Evolutionary conservation across 2,888 invertebrate genomes (phyloP).

Genomic region (Chrysina gloriosa): DNA sequence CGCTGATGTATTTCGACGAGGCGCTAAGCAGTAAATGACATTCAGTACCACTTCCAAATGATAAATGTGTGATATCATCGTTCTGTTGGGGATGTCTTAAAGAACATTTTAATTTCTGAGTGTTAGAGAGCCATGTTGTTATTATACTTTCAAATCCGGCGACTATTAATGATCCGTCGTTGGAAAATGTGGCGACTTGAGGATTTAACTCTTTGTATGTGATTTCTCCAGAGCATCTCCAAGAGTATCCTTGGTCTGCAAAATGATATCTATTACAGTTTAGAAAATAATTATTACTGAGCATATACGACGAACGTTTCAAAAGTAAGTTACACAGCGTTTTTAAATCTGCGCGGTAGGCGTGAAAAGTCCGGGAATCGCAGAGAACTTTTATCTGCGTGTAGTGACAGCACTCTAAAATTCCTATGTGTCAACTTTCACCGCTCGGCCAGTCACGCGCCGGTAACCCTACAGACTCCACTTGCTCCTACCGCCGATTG

Average conservation of each 20-base stretch:
- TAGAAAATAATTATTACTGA: too few species aligned
- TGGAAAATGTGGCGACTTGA: conserved; percentile 73
- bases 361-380: too few species aligned
- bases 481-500: too few species aligned
- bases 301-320: too few species aligned
- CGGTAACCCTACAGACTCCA: too few species aligned
- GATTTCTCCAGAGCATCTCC: conserved; percentile 75
- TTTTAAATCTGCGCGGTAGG: too few species aligned
- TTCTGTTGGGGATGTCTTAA: conserved; percentile 64
- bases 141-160: conserved; percentile 75
- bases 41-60: conserved; percentile 71
- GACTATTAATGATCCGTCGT: conserved; percentile 81
- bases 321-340: too few species aligned
- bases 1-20: conserved; percentile 71
- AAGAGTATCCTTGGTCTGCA: conserved; percentile 69
- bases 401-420: too few species aligned
- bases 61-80: conserved; percentile 63
- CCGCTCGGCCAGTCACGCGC: too few species aligned
- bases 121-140: conserved; percentile 77
- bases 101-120: conserved; percentile 70
- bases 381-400: too few species aligned
- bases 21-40: conserved; percentile 71
- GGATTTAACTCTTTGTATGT: conserved; percentile 72
- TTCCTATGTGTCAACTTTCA: too few species aligned
- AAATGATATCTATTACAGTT: too few species aligned